Evolutionary conservation across 2,797 vertebrate genomes (phyloP).

Genomic region (Oryzias sinensis): DNA sequence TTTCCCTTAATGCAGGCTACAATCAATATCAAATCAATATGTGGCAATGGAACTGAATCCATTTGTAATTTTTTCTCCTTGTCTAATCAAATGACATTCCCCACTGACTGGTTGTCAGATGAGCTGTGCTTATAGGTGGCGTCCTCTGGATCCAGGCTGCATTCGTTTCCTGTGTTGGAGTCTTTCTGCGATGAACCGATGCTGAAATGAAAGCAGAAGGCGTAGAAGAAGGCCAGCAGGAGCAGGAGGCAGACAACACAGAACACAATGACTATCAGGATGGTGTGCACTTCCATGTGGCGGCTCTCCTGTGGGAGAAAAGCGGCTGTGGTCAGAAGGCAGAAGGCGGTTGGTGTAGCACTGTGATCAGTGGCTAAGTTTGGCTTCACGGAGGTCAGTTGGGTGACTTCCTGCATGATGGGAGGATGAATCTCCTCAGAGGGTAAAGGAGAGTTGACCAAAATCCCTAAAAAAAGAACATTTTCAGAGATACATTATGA

Average conservation of each 20-base stretch:
- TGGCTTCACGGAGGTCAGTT: conserved; percentile 29
- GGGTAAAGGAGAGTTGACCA: background rate
- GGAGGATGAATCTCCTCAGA: conserved; percentile 1
- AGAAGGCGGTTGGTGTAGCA: background rate
- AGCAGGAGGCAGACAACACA: conserved; percentile 76
- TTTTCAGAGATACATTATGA: too few relatives aligned
- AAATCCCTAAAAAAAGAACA: conserved; percentile 1
- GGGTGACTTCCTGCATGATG: conserved; percentile 43
- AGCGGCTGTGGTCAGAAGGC: conserved; percentile 17
- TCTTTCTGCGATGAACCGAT: conserved; percentile 53
- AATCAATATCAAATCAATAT: too few relatives aligned
- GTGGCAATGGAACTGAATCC: background rate
- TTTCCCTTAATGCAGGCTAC: too few relatives aligned
- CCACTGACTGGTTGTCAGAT: conserved; percentile 61
- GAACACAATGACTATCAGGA: conserved; percentile 72
- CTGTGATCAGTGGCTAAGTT: conserved; percentile 10
- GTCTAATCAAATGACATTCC: conserved; percentile 66
- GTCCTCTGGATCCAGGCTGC: conserved; percentile 70
- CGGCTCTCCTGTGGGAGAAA: conserved; percentile 32
- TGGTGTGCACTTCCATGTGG: conserved; percentile 60
- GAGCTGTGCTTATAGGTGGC: conserved; percentile 74
- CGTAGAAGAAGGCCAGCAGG: conserved; percentile 70
- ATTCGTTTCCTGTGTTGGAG: conserved; percentile 3
- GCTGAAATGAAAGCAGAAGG: conserved; percentile 76
- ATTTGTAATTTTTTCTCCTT: conserved; percentile 38